Evolutionary conservation across 2,888 invertebrate genomes (phyloP).

Genomic region (Liposcelis brunnea): DNA sequence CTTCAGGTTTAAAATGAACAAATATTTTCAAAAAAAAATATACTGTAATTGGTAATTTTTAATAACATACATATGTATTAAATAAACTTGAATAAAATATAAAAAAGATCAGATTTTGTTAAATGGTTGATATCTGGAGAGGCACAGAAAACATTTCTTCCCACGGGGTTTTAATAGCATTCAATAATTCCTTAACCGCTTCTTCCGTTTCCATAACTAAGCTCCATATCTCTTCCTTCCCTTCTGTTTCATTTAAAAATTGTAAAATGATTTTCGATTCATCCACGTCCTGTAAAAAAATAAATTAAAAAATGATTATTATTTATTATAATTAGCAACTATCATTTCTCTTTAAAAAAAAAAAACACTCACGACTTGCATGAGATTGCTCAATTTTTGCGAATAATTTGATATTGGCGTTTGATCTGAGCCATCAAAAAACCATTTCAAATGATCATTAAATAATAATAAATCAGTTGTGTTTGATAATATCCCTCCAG

Average conservation of each 20-base stretch:
- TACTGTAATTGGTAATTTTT: too few relatives aligned
- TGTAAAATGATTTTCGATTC: conserved; percentile 21
- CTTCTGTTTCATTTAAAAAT: conserved; percentile 33
- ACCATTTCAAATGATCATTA: conserved; percentile 29
- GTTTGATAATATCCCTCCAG: conserved; percentile 24
- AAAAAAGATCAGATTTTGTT: too few relatives aligned
- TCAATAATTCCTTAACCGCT: conserved; percentile 34
- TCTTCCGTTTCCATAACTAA: conserved; percentile 41
- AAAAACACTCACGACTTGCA: conserved; percentile 29
- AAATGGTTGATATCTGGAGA: neutral
- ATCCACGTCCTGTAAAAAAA: neutral
- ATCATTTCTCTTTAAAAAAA: too few relatives aligned
- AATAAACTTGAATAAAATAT: too few relatives aligned
- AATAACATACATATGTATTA: too few relatives aligned
- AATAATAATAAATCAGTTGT: conserved; percentile 29
- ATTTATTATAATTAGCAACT: conserved; percentile 14
- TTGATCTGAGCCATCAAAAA: too few relatives aligned
- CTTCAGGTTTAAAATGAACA: too few relatives aligned
- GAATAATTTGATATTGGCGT: neutral
- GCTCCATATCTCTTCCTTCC: conserved; percentile 16
- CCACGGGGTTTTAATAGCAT: conserved; percentile 1
- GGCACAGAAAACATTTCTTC: conserved; percentile 7
- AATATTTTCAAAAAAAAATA: too few relatives aligned
- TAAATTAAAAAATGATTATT: neutral
- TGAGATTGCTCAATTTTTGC: conserved; percentile 35